phyloP scores from a whole-genome alignment of 2,888 invertebrate genomes.

The Monoplex corrugatus region DNA sequence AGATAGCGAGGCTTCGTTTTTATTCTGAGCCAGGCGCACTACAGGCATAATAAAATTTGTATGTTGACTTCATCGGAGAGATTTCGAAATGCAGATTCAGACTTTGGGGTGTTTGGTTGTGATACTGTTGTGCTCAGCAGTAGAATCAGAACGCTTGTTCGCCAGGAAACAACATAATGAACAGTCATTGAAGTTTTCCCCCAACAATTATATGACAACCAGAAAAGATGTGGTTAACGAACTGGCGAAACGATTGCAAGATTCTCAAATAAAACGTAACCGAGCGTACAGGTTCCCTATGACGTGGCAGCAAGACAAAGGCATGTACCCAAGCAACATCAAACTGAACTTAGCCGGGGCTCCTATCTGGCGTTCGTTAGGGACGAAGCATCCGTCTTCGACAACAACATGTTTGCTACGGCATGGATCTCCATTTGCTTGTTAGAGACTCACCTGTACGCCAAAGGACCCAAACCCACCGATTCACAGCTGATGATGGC shows the following conservation, averaged over 20 bases:
- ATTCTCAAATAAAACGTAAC: neutral
- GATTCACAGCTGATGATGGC: conserved; percentile 53
- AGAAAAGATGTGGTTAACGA: neutral
- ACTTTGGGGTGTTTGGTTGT: too few relatives aligned
- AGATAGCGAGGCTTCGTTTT: too few relatives aligned
- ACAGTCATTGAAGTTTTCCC: neutral
- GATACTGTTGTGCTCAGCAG: too few relatives aligned
- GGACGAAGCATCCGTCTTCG: conserved; percentile 67
- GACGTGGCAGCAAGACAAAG: conserved; percentile 67
- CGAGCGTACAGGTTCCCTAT: conserved; percentile 34
- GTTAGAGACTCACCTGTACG: conserved; percentile 70
- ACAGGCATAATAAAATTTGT: too few relatives aligned
- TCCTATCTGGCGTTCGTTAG: conserved; percentile 63
- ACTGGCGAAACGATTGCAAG: conserved; percentile 31
- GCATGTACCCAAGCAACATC: conserved; percentile 73
- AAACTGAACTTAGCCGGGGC: conserved; percentile 72
- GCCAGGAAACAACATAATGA: conserved; percentile 11
- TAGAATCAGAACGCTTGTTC: too few relatives aligned
- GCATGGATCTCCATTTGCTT: conserved; percentile 73
- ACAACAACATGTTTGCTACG: conserved; percentile 78
- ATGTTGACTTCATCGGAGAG: too few relatives aligned
- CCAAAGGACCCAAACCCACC: conserved; percentile 53
- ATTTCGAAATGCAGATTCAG: neutral
- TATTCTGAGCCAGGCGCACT: too few relatives aligned
- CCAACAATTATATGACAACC: too few relatives aligned